phyloP scores from a whole-genome alignment of 1,140 invertebrate species.

The Dolichoris vasculosae region DNA sequence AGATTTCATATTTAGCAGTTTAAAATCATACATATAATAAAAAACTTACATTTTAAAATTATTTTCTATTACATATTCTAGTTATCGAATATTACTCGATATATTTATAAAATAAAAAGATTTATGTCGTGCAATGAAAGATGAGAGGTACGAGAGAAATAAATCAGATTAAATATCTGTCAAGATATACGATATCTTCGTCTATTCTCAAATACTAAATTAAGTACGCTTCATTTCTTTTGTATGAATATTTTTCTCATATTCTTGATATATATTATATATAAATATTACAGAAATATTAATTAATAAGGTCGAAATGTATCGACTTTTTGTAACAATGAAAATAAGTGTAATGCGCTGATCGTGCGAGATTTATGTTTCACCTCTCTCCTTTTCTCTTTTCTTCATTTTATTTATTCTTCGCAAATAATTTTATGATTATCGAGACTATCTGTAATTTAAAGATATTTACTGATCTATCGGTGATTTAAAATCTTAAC shows the following conservation, averaged over 20 bases:
- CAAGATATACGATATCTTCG: background rate
- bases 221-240: background rate
- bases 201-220: background rate
- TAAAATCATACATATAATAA: too few relatives aligned
- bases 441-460: too few relatives aligned
- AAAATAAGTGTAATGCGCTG: background rate
- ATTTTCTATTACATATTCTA: too few relatives aligned
- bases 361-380: background rate
- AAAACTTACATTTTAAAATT: too few relatives aligned
- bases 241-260: background rate
- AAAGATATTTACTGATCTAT: too few relatives aligned
- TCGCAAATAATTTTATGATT: too few relatives aligned
- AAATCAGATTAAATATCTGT: background rate
- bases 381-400: too few relatives aligned
- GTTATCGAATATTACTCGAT: too few relatives aligned
- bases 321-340: background rate
- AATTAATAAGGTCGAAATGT: background rate
- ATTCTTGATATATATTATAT: background rate
- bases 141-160: background rate
- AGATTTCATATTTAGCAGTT: too few relatives aligned
- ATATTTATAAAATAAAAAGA: too few relatives aligned
- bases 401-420: too few relatives aligned
- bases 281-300: background rate
- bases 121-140: background rate
- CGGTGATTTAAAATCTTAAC: too few relatives aligned